Base-by-base conservation (phyloP, 1,140 invertebrate genomes). In the Tribolium madens region DNA sequence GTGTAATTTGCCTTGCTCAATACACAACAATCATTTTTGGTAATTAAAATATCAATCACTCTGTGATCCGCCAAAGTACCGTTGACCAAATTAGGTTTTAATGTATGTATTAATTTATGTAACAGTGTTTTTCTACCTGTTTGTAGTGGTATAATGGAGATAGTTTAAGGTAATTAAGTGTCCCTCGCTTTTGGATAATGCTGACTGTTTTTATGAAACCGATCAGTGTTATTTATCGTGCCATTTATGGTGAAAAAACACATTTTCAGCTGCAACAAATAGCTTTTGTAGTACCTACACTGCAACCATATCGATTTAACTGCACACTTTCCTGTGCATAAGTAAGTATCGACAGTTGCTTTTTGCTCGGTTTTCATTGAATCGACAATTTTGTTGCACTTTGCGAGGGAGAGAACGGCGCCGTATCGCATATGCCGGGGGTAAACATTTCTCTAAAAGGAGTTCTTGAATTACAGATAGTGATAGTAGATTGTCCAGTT, bases 11-110 rank as follows among this genome's bases (percentile, higher is more conserved):
- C 36, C 17, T 26, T 33, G 57, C 36, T 9, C 57, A 33, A 33
- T 64, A 64, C 57, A 17, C 18, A 33, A 13, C 57, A 64, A 26
- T 64, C 21, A 64, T 64, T 64, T 64, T 64, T 64, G 57, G 21
- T 64, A 64, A 64, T 64, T 64, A 64, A 64, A 64, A 64, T 64
- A 64, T 64, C 57, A 64, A 64, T 64, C 57, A 64, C n/a, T 13
- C 21, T 4, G 3, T 13, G 21, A 13, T 14, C 57, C 26, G 12
- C 36, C 57, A 64, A 31, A 64, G 26, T n/a, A 18, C 13, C 14
- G 17, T 15, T 13, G 14, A 2, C 50, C 14, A 14, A 57, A 57
- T 57, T 57, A 57, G 9, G 14, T 21, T 57, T 57, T 57, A 21
- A 10, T n/a, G 36, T 3, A 10, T 42, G 36, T 42, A 42, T 42